These are phyloP conservation scores for Rhopalosiphum maidis DNA, from an alignment of 1,140 invertebrate genomes.

Conservation along the genomic window DNA sequence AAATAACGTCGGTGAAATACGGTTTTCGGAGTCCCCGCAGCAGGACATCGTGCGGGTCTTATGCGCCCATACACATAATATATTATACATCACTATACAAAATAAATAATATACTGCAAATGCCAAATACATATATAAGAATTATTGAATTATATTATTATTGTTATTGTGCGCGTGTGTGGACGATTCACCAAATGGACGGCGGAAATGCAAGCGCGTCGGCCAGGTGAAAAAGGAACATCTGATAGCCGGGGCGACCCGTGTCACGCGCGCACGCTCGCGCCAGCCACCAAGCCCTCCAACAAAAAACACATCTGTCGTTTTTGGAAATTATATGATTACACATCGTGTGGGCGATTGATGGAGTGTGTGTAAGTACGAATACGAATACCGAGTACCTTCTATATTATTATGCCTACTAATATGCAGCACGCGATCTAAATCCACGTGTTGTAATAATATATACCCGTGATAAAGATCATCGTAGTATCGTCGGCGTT, in stretches of 20 bases:
- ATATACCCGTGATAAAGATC: neutral
- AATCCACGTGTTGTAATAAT: neutral
- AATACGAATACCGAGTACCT: neutral
- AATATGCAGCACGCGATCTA: neutral
- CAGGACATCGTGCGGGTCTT: neutral
- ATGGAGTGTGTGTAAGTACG: neutral
- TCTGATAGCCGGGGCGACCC: slow-evolving; percentile 27
- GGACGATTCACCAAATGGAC: neutral
- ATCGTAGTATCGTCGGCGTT: neutral
- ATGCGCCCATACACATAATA: neutral
- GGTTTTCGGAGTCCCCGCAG: neutral
- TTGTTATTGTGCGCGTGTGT: neutral
- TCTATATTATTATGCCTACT: neutral
- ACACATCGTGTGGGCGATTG: neutral
- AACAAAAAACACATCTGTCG: slow-evolving; percentile 46
- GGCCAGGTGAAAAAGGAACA: slow-evolving; percentile 43
- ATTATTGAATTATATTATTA: slow-evolving; percentile 28
- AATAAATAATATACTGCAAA: neutral
- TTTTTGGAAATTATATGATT: slow-evolving; percentile 6
- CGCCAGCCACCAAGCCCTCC: neutral
- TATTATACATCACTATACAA: neutral
- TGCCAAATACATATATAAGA: neutral
- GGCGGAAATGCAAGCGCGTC: slow-evolving; percentile 10
- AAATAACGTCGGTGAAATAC: neutral
- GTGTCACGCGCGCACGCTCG: slow-evolving; percentile 21